phyloP scores from a whole-genome alignment of 1,140 invertebrate species.

The Rhopalosiphum padi region DNA sequence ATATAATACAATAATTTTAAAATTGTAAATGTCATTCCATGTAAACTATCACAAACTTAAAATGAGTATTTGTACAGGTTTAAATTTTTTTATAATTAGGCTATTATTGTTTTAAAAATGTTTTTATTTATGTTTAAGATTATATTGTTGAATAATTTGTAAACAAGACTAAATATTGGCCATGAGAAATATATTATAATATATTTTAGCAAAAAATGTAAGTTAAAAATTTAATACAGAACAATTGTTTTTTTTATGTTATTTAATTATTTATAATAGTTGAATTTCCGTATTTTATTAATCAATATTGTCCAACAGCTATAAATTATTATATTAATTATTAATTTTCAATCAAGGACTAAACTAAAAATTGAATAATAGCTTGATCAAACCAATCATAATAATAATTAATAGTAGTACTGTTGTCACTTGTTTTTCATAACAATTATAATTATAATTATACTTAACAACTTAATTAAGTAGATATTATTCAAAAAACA shows the following conservation, averaged over 20 bases:
- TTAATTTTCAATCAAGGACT: neutral
- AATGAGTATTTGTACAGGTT: neutral
- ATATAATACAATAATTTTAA: neutral
- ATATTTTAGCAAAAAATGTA: neutral
- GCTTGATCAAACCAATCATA: neutral
- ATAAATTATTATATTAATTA: neutral
- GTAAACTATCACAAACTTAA: slow-evolving; percentile 12
- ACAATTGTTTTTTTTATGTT: neutral
- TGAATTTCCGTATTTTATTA: neutral
- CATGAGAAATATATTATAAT: neutral
- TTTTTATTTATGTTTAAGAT: slow-evolving; percentile 12
- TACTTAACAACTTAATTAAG: neutral
- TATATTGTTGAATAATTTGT: slow-evolving; percentile 41
- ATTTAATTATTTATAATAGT: neutral
- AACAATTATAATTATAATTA: neutral
- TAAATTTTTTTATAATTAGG: neutral
- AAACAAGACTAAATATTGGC: slow-evolving; percentile 19
- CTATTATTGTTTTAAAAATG: slow-evolving; percentile 27
- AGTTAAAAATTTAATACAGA: neutral
- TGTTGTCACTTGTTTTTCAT: neutral
- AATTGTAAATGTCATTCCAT: slow-evolving; percentile 38
- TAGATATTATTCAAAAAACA: neutral
- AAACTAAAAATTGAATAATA: neutral
- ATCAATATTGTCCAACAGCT: neutral
- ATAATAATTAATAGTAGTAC: neutral